Evolutionary conservation across 2,888 invertebrate genomes (phyloP).

Genomic region (Elegia similella): DNA sequence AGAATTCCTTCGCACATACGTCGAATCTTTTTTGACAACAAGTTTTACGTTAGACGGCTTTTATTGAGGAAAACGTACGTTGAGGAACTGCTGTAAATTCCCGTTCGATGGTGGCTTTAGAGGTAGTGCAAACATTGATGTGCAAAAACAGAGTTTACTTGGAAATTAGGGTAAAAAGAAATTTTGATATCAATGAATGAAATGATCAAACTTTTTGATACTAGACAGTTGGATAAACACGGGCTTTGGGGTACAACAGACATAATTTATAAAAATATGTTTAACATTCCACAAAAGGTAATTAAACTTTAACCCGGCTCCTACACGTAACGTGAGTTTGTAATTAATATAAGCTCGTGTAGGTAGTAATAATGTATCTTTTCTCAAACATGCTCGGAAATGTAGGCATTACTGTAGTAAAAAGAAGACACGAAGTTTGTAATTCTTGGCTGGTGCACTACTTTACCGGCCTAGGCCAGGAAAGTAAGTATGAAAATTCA

Average conservation of each 20-base stretch:
- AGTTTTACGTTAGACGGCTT: neutral
- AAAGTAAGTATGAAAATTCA: too few species aligned
- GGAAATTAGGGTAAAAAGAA: neutral
- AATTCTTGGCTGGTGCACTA: too few species aligned
- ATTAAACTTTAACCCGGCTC: neutral
- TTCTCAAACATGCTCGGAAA: too few species aligned
- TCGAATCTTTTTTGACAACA: conserved; percentile 5
- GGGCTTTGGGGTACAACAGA: neutral
- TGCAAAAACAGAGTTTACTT: neutral
- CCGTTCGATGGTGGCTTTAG: neutral
- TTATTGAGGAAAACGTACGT: conserved; percentile 4
- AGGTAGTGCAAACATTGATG: neutral
- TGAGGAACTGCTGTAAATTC: neutral
- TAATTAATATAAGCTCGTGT: too few species aligned
- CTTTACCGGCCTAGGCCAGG: too few species aligned
- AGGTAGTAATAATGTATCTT: too few species aligned
- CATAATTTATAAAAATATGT: neutral
- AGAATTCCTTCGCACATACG: conserved; percentile 3
- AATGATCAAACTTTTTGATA: neutral
- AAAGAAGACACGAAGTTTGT: too few species aligned
- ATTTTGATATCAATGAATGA: too few species aligned
- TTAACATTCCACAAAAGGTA: neutral
- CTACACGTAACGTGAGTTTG: neutral
- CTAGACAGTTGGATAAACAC: neutral
- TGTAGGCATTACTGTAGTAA: too few species aligned